Percentiles rank a stretch among this genome's conserved stretches.
Evolutionary conservation across 2,888 invertebrate genomes (phyloP).

Genomic region (Tipula helvola): DNA sequence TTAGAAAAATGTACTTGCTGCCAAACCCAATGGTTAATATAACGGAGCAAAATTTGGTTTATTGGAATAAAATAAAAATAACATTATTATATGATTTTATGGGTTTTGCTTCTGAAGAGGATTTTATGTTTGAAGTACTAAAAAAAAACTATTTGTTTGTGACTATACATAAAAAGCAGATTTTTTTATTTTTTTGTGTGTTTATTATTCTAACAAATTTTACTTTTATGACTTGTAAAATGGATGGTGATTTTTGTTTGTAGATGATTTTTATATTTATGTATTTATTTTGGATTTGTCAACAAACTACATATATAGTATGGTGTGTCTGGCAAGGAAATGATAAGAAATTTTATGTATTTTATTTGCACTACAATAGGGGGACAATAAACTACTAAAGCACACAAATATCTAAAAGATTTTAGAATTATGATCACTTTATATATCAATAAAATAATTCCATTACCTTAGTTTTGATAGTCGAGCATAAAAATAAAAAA

Average conservation of each 20-base stretch:
- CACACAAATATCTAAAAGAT: not conserved
- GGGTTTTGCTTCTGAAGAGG: not conserved
- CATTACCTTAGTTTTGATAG: not conserved
- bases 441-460: not conserved
- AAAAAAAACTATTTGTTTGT: not conserved
- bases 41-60: not conserved
- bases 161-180: not conserved
- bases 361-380: not conserved
- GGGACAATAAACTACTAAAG: not conserved
- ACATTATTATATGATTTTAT: not conserved
- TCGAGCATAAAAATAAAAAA: not conserved
- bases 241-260: not conserved
- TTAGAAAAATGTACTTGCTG: not conserved
- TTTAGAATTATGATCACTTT: not conserved
- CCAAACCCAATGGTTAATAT: not conserved
- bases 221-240: not conserved
- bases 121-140: not conserved
- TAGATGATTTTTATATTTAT: not conserved
- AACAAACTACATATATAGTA: not conserved
- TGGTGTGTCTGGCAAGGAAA: not conserved
- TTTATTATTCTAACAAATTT: not conserved
- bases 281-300: not conserved
- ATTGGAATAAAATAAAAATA: not conserved
- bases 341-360: not conserved
- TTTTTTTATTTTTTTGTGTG: not conserved